Percentiles rank a stretch among this genome's conserved stretches.
These are phyloP conservation scores for Pocillopora grandis DNA, from an alignment of 92 coral and sea anemone species.

Conservation along the genomic window DNA sequence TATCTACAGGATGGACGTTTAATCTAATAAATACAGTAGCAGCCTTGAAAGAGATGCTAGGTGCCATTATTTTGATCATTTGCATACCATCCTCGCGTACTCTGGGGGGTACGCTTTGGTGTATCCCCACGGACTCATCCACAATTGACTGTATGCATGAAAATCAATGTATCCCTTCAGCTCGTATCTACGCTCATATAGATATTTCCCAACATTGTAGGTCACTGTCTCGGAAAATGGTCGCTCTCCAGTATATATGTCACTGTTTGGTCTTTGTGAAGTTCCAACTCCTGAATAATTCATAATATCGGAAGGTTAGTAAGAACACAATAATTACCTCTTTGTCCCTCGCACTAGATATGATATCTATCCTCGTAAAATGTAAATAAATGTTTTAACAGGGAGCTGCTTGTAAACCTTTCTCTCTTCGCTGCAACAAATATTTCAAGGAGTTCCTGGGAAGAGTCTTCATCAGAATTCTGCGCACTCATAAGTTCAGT, in stretches of 20 bases:
- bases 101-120: conserved; percentile 55
- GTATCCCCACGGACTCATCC: conserved; percentile 95
- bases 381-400: too few species aligned
- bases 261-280: conserved; percentile 45
- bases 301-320: too few species aligned
- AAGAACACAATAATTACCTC: too few species aligned
- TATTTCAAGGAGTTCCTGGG: too few species aligned
- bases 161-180: conserved; percentile 84
- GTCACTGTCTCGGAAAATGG: conserved; percentile 84
- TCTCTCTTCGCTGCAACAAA: too few species aligned
- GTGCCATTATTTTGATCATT: too few species aligned
- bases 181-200: conserved; percentile 54
- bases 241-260: conserved; percentile 68
- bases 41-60: neutral
- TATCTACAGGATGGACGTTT: too few species aligned
- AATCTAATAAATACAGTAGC: neutral
- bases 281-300: conserved; percentile 67
- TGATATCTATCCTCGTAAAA: too few species aligned
- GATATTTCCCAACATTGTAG: conserved; percentile 69
- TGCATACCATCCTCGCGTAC: conserved; percentile 36
- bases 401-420: too few species aligned
- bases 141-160: conserved; percentile 82
- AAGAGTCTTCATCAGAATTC: too few species aligned
- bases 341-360: too few species aligned
- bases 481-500: too few species aligned